phyloP scores from a whole-genome alignment of 2,113 vertebrate species.

The Oreocharis arfaki region DNA sequence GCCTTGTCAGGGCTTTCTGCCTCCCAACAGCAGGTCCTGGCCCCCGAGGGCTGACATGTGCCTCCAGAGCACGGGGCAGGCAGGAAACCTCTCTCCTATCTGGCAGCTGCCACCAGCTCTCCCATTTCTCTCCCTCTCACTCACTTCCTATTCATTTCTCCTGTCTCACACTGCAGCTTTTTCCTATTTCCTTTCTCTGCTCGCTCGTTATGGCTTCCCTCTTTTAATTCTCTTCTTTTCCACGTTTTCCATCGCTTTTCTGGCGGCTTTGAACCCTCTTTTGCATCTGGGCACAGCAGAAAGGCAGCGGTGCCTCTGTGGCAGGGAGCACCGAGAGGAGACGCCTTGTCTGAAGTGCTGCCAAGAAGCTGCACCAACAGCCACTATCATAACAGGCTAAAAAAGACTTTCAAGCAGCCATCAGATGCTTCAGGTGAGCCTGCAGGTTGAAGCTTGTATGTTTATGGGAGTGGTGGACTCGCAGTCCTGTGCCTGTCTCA shows the following conservation, averaged over 20 bases:
- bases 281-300: neutral
- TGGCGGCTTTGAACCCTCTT: neutral
- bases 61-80: neutral
- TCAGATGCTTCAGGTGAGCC: constrained; percentile 11
- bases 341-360: constrained; percentile 18
- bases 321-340: neutral
- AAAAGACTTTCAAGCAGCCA: constrained; percentile 16
- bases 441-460: constrained; percentile 39
- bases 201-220: neutral
- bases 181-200: constrained; percentile 42
- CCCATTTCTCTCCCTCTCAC: neutral
- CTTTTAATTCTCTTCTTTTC: neutral
- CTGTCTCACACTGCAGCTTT: constrained; percentile 42
- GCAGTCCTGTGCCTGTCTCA: neutral
- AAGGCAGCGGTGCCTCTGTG: neutral
- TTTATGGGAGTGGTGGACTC: constrained; percentile 40
- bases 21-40: neutral
- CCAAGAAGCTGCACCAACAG: constrained; percentile 5
- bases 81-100: constrained; percentile 45
- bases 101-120: constrained; percentile 4
- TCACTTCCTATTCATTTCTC: constrained; percentile 31
- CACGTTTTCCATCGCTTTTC: neutral
- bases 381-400: constrained; percentile 12
- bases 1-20: neutral
- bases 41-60: neutral